A percentile compares a stretch with the other conserved stretches of the same genome.
phyloP scores from a whole-genome alignment of 53 echinoderm and acorn worm species.

The Astropecten irregularis region DNA sequence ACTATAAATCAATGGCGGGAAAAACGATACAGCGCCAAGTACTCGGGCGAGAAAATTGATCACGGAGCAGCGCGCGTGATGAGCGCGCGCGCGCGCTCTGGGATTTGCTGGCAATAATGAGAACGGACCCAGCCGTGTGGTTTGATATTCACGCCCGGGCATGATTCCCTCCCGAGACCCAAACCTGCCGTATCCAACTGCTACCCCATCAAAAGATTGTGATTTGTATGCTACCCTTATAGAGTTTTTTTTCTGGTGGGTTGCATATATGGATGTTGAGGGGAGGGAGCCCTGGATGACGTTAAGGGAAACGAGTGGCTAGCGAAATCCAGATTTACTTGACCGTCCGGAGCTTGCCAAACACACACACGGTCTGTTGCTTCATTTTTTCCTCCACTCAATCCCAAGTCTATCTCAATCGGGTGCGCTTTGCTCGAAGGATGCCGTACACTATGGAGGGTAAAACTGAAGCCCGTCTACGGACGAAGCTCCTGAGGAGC shows the following conservation, averaged over 20 bases:
- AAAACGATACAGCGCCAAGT: constrained; percentile 48
- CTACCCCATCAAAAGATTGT: constrained; percentile 49
- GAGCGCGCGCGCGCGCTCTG: constrained; percentile 14
- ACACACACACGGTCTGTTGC: too few relatives aligned
- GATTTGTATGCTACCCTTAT: constrained; percentile 30
- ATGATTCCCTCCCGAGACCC: constrained; percentile 23
- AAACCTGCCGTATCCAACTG: neutral
- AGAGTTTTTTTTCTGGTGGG: too few relatives aligned
- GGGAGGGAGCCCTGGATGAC: too few relatives aligned
- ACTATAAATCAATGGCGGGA: constrained; percentile 55
- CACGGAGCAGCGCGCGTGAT: neutral
- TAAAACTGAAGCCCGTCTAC: neutral
- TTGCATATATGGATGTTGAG: too few relatives aligned
- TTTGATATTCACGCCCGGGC: constrained; percentile 31
- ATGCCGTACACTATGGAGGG: neutral
- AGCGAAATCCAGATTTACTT: neutral
- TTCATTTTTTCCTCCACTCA: too few relatives aligned
- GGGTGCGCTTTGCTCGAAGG: neutral
- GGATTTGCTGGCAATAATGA: constrained; percentile 29
- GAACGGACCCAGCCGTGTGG: neutral
- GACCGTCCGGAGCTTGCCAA: neutral
- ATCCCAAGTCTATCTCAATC: too few relatives aligned
- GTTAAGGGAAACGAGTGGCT: neutral
- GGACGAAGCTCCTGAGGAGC: constrained; percentile 13
- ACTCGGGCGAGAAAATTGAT: constrained; percentile 57